Conservation (phyloP, 2,888 invertebrate species). For the Calliphora vomitoria region DNA sequence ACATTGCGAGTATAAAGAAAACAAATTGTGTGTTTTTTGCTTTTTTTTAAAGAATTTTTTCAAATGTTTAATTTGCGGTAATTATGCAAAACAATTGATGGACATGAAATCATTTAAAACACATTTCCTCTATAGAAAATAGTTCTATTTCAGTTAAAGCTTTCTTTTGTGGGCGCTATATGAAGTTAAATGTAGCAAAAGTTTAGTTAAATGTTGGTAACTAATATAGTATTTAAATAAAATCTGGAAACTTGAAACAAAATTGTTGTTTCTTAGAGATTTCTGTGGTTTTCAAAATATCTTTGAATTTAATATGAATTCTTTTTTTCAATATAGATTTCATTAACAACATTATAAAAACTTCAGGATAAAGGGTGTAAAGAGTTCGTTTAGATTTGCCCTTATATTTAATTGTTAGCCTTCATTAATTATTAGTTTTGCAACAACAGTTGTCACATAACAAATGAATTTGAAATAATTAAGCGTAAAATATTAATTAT, state of each 20-base stretch:
- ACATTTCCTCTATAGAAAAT: constrained; percentile 9
- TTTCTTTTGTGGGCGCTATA: constrained; percentile 9
- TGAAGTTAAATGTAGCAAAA: background rate
- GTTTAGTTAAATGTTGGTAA: background rate
- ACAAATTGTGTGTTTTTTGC: background rate
- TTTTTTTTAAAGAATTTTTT: background rate
- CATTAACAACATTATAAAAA: background rate
- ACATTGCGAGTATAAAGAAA: background rate
- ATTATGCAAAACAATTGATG: constrained; percentile 63
- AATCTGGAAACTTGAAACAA: too few species aligned
- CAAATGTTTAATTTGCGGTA: constrained; percentile 47
- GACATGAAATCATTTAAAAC: constrained; percentile 40
- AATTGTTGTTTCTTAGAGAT: too few species aligned
- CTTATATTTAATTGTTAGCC: background rate
- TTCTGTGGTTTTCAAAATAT: too few species aligned
- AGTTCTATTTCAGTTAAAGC: background rate
- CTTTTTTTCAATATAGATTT: too few species aligned
- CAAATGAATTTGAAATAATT: background rate
- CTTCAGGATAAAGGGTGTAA: background rate
- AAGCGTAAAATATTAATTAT: background rate
- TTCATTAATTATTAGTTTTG: background rate
- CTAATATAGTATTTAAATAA: too few species aligned
- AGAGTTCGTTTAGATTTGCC: background rate
- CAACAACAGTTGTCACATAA: constrained; percentile 7
- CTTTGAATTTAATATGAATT: too few species aligned